A percentile compares a stretch with the other conserved stretches of the same genome.
phyloP scores from a whole-genome alignment of 2,888 invertebrate species.

The Plusia festucae region DNA sequence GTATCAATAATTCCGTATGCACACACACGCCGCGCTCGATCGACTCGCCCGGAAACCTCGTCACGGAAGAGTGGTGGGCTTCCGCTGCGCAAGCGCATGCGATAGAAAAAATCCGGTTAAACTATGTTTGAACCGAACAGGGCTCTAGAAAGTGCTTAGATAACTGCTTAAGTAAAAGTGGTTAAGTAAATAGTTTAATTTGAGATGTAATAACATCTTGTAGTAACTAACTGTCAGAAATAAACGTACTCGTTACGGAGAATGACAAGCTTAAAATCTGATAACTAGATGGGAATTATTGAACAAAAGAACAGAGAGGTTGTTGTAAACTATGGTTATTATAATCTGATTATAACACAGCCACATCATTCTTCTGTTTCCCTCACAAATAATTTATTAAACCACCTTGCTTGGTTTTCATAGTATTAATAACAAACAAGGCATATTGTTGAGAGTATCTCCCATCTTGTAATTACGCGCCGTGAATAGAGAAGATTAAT shows the following conservation, averaged over 20 bases:
- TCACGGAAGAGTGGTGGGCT: constrained; percentile 57
- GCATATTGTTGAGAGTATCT: constrained; percentile 44
- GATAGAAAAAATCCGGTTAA: constrained; percentile 47
- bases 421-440: constrained; percentile 40
- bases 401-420: neutral
- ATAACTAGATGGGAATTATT: neutral
- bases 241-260: neutral
- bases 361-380: neutral
- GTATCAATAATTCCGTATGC: constrained; percentile 51
- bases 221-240: neutral
- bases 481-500: constrained; percentile 51
- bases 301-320: neutral
- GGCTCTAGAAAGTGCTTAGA: constrained; percentile 52
- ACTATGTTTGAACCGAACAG: constrained; percentile 39
- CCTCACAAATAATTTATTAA: neutral
- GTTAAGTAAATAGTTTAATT: constrained; percentile 37
- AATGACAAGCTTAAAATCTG: constrained; percentile 3
- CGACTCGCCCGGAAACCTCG: constrained; percentile 52
- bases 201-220: constrained; percentile 2
- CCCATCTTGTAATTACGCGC: constrained; percentile 47
- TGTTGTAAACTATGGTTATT: neutral
- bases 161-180: constrained; percentile 48
- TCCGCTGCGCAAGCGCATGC: constrained; percentile 60
- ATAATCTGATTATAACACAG: neutral
- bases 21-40: constrained; percentile 46